Conservation (phyloP, 2,113 vertebrate genomes). For the Periophthalmodon schlosseri region DNA sequence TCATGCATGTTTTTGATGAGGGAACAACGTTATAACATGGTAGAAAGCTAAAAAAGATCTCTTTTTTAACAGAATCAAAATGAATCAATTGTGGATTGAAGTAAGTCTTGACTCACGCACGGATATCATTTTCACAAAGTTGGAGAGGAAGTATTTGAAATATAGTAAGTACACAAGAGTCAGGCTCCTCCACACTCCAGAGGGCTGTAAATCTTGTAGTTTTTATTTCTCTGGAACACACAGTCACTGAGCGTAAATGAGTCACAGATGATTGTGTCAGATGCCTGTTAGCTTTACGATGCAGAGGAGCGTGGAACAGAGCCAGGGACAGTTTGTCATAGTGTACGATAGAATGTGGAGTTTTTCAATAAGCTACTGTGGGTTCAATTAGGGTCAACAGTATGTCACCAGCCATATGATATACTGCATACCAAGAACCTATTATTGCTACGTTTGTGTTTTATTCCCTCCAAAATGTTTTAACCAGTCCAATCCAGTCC, state of each 20-base stretch:
- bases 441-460: not conserved
- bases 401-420: not conserved
- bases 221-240: slow-evolving; percentile 54
- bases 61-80: not conserved
- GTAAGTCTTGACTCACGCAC: not conserved
- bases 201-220: slow-evolving; percentile 58
- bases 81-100: not conserved
- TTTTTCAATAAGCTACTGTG: not conserved
- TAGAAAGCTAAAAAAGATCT: too few relatives aligned
- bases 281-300: slow-evolving; percentile 1
- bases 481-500: not conserved
- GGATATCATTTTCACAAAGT: not conserved
- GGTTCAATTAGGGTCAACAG: not conserved
- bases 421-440: not conserved
- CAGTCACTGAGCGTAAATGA: slow-evolving; percentile 44
- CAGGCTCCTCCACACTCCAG: slow-evolving; percentile 37
- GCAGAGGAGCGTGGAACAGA: not conserved
- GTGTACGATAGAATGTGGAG: not conserved
- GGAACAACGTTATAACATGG: too few relatives aligned
- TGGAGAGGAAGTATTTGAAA: slow-evolving; percentile 53
- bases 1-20: too few relatives aligned
- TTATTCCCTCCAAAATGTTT: not conserved
- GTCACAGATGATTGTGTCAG: slow-evolving; percentile 36
- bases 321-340: not conserved
- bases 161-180: slow-evolving; percentile 50